Percentiles rank a stretch among this genome's conserved stretches.
These are phyloP conservation scores for Bombus haemorrhoidalis DNA, from an alignment of 1,140 invertebrate species.

Conservation along the genomic window DNA sequence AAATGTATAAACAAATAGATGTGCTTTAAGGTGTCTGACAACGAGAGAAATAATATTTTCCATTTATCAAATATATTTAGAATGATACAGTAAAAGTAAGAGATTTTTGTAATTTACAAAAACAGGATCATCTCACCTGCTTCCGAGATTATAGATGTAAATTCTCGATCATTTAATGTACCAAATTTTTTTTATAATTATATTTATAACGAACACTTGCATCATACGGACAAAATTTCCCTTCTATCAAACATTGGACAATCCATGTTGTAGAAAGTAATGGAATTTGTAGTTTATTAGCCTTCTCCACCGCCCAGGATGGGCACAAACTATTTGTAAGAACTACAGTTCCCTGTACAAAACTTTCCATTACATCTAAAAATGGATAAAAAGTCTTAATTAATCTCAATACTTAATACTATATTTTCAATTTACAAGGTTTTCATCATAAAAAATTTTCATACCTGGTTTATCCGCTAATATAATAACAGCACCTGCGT, in stretches of 20 bases:
- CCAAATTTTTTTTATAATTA: conserved; percentile 62
- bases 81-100: conserved; percentile 13
- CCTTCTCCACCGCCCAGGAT: conserved; percentile 82
- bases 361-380: conserved; percentile 78
- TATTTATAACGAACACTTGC: conserved; percentile 70
- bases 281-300: conserved; percentile 82
- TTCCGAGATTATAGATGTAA: neutral
- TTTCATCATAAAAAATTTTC: neutral
- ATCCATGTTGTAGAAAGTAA: conserved; percentile 85
- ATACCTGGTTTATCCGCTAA: conserved; percentile 76
- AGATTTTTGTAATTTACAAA: conserved; percentile 15
- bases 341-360: conserved; percentile 80
- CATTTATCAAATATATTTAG: neutral
- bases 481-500: conserved; percentile 83
- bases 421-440: neutral
- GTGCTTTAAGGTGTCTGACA: neutral
- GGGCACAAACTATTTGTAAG: conserved; percentile 84
- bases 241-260: conserved; percentile 84
- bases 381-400: conserved; percentile 22
- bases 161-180: neutral
- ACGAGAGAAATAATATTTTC: conserved; percentile 15
- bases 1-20: conserved; percentile 25
- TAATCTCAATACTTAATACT: neutral
- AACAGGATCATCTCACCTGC: conserved; percentile 4
- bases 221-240: conserved; percentile 78